phyloP scores from a whole-genome alignment of 1,140 invertebrate genomes.

The Brachionus asplanchnoidis region DNA sequence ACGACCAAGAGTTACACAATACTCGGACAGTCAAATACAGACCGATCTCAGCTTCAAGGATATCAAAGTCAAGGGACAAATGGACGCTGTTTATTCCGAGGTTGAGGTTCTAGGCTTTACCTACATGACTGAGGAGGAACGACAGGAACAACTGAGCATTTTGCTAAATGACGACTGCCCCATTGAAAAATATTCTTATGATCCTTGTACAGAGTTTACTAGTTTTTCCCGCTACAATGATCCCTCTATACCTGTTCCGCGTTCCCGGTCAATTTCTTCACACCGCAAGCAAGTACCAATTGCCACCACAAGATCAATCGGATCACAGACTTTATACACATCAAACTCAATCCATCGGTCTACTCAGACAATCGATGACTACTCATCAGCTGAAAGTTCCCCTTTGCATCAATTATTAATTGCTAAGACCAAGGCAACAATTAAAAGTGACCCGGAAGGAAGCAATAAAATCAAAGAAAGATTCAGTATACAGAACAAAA shows the following conservation, averaged over 20 bases:
- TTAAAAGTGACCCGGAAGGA: not conserved
- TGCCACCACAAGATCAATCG: not conserved
- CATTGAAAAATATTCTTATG: not conserved
- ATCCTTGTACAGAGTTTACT: slow-evolving; percentile 10
- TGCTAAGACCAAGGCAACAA: not conserved
- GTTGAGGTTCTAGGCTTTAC: slow-evolving; percentile 6
- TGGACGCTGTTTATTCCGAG: slow-evolving; percentile 10
- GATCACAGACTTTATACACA: slow-evolving; percentile 2
- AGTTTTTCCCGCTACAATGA: not conserved
- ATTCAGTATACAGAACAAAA: not conserved
- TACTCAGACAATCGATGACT: not conserved
- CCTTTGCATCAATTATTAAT: not conserved
- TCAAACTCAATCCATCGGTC: not conserved
- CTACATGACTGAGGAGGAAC: slow-evolving; percentile 17
- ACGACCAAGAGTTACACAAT: not conserved
- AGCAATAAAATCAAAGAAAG: slow-evolving; percentile 12
- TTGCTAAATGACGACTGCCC: not conserved
- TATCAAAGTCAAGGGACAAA: not conserved
- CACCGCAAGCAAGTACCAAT: not conserved
- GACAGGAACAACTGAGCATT: not conserved
- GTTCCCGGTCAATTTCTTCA: not conserved
- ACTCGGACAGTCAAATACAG: not conserved
- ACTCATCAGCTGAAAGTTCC: not conserved
- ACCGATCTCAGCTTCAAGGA: slow-evolving; percentile 25
- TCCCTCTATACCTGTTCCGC: not conserved